Evolutionary conservation across 53 echinoderm and acorn worm genomes (phyloP).

Genomic region (Apostichopus leukothele): DNA sequence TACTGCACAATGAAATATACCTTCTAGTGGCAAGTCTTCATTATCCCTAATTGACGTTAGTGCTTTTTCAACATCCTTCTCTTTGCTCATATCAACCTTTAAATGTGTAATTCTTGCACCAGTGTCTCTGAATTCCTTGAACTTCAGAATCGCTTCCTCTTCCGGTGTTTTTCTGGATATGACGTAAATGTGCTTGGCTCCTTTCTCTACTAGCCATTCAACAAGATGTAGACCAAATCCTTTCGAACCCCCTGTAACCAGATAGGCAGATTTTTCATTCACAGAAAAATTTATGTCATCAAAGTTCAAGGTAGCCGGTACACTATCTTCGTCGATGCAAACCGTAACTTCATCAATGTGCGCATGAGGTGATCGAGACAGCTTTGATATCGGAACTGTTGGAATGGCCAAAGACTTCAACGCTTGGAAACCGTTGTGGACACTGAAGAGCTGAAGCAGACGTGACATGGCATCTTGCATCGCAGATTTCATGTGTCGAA

Average conservation of each 20-base stretch:
- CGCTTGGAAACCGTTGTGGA: constrained; percentile 95
- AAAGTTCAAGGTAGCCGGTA: constrained; percentile 87
- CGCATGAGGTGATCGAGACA: constrained; percentile 83
- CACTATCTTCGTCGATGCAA: constrained; percentile 83
- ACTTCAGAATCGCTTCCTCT: constrained; percentile 82
- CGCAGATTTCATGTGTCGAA: constrained; percentile 79
- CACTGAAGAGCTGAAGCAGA: constrained; percentile 90
- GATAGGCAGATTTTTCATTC: constrained; percentile 74
- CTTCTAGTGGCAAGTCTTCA: constrained; percentile 78
- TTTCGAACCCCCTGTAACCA: constrained; percentile 90
- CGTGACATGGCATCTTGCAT: constrained; percentile 96
- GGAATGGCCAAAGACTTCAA: constrained; percentile 89
- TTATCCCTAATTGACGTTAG: constrained; percentile 78
- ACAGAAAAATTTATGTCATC: constrained; percentile 86
- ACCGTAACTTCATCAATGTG: constrained; percentile 83
- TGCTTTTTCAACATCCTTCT: constrained; percentile 86
- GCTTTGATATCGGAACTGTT: constrained; percentile 90
- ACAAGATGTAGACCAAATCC: constrained; percentile 87
- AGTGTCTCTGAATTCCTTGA: constrained; percentile 81
- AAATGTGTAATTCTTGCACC: constrained; percentile 87
- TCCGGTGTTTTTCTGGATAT: constrained; percentile 81
- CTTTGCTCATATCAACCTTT: constrained; percentile 75
- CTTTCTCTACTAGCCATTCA: constrained; percentile 89
- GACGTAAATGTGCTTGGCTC: constrained; percentile 87
- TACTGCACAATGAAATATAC: constrained; percentile 91